Evolutionary conservation across 2,113 vertebrate species (phyloP).

Genomic region (Sinocyclocheilus maitianheensis): DNA sequence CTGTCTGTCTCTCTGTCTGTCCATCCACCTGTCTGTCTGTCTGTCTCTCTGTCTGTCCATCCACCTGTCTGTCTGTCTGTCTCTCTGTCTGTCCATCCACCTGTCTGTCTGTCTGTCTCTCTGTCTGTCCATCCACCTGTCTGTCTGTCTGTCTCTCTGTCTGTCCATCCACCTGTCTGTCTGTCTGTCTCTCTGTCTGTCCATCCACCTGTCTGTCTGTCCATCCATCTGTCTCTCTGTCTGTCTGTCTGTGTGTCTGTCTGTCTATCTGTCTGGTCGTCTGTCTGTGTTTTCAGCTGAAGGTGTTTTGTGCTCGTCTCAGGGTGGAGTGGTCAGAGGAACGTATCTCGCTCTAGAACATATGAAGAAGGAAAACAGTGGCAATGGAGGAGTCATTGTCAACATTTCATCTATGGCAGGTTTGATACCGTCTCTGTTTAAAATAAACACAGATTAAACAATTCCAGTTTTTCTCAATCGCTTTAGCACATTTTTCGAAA

Average conservation of each 20-base stretch:
- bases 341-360: slow-evolving; percentile 73
- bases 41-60: no score
- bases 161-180: neutral
- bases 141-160: neutral
- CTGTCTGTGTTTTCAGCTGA: neutral
- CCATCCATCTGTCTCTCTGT: no score
- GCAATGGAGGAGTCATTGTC: slow-evolving; percentile 73
- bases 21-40: no score
- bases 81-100: accelerated
- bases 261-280: no score
- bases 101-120: no score
- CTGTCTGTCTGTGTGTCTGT: no score
- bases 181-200: neutral
- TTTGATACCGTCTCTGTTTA: neutral
- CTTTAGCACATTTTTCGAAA: no score
- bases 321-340: slow-evolving; percentile 69
- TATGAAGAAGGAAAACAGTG: slow-evolving; percentile 72
- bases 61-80: no score
- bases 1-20: no score
- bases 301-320: neutral
- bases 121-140: no score
- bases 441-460: neutral
- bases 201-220: no score
- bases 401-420: slow-evolving; percentile 62
- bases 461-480: no score